Base-by-base conservation (phyloP, 2,888 invertebrate species). In the Pammene aurita region DNA sequence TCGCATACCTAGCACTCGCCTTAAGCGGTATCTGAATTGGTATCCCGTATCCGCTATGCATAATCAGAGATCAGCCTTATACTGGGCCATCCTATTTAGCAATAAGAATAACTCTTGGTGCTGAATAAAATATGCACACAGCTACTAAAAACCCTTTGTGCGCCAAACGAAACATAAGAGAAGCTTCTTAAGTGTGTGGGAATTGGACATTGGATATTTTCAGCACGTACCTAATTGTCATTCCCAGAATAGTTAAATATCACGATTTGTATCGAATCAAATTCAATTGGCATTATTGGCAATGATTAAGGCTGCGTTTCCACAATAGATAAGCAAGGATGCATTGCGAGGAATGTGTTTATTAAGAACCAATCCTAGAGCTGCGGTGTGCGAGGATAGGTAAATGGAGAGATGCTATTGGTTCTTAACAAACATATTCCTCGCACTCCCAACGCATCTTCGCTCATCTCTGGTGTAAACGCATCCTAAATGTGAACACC, bases 81-180 rank as follows among this genome's bases (percentile, higher is more conserved):
- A 48, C 14, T 48, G 16, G 16, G 9, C 9, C 16, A 14, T 46
- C 9, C 16, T 9, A 16, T 9, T 26, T 10, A 52, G 26, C 26
- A 0, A 52, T 5, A 0, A 7, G 11, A 13, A 26, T 26, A 26
- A 13, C 6, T 11, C 11, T 26, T 5, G 0, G 5, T 11, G 13
- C 11, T 56, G 55, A 13, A 55, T 55, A 55, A 18, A 54, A 41
- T 55, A 46, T 67, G 54, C 60, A 67, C 54, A 67, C 55, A 61
- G 60, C 46, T 56, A 7, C 54, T 14, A 48, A 38, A 46, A 16
- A 7, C 38, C 56, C 52, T 52, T 66, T 60, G 44, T 35, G 7
- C 11, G 14, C 5, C 26, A 66, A 26, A 52, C n/a, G 42, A 42
- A 18, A 42, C n/a, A 7, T 11, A 7, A 34, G 44, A 56, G 34